A percentile compares a stretch with the other conserved stretches of the same genome.
Conservation (phyloP, 1,140 invertebrate species). For the Heliconius melpomene region DNA sequence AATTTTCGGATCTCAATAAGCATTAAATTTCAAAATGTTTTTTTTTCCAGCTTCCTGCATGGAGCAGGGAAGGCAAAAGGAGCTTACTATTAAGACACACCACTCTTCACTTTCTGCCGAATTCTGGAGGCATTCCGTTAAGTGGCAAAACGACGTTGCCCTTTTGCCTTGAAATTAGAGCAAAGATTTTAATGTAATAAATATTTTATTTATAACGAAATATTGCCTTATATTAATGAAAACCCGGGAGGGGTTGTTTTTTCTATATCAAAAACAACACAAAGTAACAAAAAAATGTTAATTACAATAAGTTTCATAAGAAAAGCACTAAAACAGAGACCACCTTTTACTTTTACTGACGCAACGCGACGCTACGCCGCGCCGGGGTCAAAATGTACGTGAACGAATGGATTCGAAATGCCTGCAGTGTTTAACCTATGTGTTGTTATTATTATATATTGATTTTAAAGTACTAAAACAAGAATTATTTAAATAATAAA, state of each 20-base stretch:
- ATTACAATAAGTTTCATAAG: conserved; percentile 7
- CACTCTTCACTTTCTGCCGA: no score
- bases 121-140: no score
- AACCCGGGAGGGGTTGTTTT: no score
- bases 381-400: conserved; percentile 26
- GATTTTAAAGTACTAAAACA: not conserved
- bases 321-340: conserved; percentile 24
- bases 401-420: conserved; percentile 30
- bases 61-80: no score
- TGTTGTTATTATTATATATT: not conserved
- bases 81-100: no score
- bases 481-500: not conserved
- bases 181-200: no score
- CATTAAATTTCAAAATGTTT: not conserved
- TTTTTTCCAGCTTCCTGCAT: no score
- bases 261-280: not conserved
- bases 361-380: not conserved
- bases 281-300: not conserved
- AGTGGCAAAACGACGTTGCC: no score
- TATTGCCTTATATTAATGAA: no score
- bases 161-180: no score
- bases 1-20: not conserved
- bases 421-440: conserved; percentile 13
- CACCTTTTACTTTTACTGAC: conserved; percentile 34
- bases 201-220: no score